Percentiles rank a stretch among this genome's conserved stretches.
Conservation (phyloP, 2,888 invertebrate species). For the Calameuta idolon region DNA sequence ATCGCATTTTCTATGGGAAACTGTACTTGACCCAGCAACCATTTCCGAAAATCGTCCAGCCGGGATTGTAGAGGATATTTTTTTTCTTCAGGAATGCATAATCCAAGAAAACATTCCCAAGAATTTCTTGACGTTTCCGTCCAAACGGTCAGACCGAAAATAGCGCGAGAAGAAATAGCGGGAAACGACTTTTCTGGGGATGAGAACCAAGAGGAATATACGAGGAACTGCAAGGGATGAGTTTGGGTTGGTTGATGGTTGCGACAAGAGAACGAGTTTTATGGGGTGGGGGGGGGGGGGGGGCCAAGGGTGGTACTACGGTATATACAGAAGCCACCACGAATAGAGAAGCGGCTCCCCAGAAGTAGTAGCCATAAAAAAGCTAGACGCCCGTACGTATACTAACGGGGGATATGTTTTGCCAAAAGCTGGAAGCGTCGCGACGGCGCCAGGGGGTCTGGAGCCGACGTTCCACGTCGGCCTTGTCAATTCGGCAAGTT, state of each 20-base stretch:
- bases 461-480: conserved; percentile 53
- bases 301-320: conserved; percentile 27
- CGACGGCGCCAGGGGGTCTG: conserved; percentile 64
- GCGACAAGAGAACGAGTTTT: conserved; percentile 20
- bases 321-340: neutral
- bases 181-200: conserved; percentile 11
- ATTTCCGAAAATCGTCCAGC: neutral
- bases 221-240: conserved; percentile 37
- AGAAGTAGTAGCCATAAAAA: conserved; percentile 45
- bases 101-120: neutral
- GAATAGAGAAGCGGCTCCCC: conserved; percentile 1
- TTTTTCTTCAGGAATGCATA: neutral
- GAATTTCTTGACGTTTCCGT: neutral
- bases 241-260: conserved; percentile 43
- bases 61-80: neutral
- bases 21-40: neutral
- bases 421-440: conserved; percentile 61
- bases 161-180: conserved; percentile 2
- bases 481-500: conserved; percentile 49
- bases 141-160: neutral
- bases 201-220: conserved; percentile 24
- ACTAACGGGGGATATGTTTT: conserved; percentile 52
- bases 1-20: neutral
- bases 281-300: neutral
- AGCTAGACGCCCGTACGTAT: conserved; percentile 41